Evolutionary conservation across 2,888 invertebrate species (phyloP).

Genomic region (Drosophila formosana): DNA sequence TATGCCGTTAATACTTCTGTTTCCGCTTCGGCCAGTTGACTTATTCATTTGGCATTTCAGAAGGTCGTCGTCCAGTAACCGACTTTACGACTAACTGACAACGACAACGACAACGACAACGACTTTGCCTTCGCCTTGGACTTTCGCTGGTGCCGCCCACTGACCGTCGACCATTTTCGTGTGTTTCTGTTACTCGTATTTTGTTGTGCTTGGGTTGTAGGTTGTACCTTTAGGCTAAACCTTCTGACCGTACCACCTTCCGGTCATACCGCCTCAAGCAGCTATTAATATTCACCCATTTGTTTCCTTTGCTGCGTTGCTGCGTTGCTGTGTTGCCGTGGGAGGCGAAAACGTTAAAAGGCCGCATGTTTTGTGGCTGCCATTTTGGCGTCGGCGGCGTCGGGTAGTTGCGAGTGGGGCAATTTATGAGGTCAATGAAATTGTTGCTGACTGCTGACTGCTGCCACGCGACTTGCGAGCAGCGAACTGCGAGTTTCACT

Average conservation of each 20-base stretch:
- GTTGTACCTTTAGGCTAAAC: neutral
- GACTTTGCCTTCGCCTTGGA: conserved; percentile 49
- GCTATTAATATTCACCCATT: conserved; percentile 58
- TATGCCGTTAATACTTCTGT: conserved; percentile 40
- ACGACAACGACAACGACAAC: neutral
- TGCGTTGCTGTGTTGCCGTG: conserved; percentile 29
- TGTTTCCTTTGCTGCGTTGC: conserved; percentile 32
- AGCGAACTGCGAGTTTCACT: conserved; percentile 2
- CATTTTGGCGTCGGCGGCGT: conserved; percentile 52
- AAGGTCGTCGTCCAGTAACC: conserved; percentile 13
- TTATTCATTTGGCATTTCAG: conserved; percentile 46
- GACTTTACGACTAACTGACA: neutral
- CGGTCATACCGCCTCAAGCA: conserved; percentile 5
- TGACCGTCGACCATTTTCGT: conserved; percentile 23
- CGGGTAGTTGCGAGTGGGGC: conserved; percentile 24
- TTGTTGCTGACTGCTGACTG: conserved; percentile 50
- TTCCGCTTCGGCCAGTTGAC: conserved; percentile 45
- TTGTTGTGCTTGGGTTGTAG: neutral
- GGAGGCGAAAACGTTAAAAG: conserved; percentile 39
- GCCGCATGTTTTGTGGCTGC: conserved; percentile 55
- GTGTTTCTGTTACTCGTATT: conserved; percentile 2
- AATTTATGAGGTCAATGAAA: conserved; percentile 80
- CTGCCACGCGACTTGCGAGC: conserved; percentile 20
- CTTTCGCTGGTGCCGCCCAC: conserved; percentile 24
- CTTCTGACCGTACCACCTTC: neutral